phyloP scores from a whole-genome alignment of 2,888 invertebrate species.

The Hipparchia sbordonii region DNA sequence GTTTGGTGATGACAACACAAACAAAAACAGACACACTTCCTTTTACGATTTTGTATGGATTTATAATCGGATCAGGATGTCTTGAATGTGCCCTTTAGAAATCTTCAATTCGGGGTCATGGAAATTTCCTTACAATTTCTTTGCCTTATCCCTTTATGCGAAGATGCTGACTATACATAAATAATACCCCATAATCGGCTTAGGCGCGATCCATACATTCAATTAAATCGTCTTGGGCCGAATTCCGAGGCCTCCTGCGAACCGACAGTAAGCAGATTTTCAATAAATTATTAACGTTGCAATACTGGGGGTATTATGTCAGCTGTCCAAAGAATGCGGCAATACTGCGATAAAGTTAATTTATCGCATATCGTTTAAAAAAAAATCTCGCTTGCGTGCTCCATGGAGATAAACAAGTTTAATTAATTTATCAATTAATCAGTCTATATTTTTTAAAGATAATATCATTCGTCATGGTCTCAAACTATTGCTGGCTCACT shows the following conservation, averaged over 20 bases:
- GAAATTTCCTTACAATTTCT: constrained; percentile 25
- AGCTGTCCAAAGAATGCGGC: constrained; percentile 26
- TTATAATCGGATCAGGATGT: not conserved
- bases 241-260: constrained; percentile 36
- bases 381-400: not conserved
- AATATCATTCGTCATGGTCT: no score
- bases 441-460: no score
- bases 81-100: not conserved
- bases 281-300: constrained; percentile 48
- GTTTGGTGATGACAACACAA: not conserved
- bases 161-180: constrained; percentile 41
- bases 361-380: not conserved
- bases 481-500: no score
- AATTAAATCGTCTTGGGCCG: constrained; percentile 50
- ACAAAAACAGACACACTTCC: constrained; percentile 1
- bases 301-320: constrained; percentile 23
- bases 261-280: constrained; percentile 45
- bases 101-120: constrained; percentile 4
- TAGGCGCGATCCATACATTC: constrained; percentile 53
- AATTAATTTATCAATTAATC: no score
- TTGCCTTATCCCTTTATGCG: constrained; percentile 24
- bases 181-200: constrained; percentile 46
- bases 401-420: no score
- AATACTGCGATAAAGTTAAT: not conserved
- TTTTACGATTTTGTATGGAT: not conserved